Conservation (phyloP, 2,888 invertebrate species). For the Agrenia bidenticulata region DNA sequence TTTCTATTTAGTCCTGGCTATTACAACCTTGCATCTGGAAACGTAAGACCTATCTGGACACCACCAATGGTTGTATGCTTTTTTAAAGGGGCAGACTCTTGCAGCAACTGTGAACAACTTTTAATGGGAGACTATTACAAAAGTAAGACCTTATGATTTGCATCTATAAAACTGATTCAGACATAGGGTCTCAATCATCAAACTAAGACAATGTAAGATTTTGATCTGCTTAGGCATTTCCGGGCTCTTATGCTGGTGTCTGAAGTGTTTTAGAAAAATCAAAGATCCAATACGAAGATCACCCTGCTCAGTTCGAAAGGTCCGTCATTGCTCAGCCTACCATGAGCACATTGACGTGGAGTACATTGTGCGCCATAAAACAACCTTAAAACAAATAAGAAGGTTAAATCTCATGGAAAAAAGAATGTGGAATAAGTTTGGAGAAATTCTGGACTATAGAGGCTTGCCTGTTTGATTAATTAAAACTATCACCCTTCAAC, state of each 20-base stretch:
- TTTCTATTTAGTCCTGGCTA: background rate
- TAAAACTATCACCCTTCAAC: too few relatives aligned
- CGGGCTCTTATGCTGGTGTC: background rate
- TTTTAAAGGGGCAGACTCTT: conserved; percentile 12
- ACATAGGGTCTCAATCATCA: background rate
- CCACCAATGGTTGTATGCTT: conserved; percentile 6
- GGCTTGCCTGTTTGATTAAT: conserved; percentile 18
- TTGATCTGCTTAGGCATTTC: background rate
- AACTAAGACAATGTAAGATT: background rate
- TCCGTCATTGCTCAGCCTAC: conserved; percentile 32
- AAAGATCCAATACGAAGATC: conserved; percentile 2
- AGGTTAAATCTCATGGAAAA: conserved; percentile 27
- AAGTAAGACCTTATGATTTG: conserved; percentile 5
- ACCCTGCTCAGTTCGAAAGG: conserved; percentile 11
- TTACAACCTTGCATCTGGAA: conserved; percentile 1
- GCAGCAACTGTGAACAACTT: conserved; percentile 1
- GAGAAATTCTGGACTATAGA: conserved; percentile 28
- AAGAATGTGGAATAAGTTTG: conserved; percentile 37
- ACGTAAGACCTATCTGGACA: background rate
- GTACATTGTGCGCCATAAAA: conserved; percentile 30
- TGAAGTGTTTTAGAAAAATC: background rate
- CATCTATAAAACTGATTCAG: too few relatives aligned
- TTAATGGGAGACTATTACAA: conserved; percentile 17
- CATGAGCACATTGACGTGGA: conserved; percentile 39
- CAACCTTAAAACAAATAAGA: conserved; percentile 16